phyloP scores from a whole-genome alignment of 2,797 vertebrate genomes.

The Danio albolineatus region DNA sequence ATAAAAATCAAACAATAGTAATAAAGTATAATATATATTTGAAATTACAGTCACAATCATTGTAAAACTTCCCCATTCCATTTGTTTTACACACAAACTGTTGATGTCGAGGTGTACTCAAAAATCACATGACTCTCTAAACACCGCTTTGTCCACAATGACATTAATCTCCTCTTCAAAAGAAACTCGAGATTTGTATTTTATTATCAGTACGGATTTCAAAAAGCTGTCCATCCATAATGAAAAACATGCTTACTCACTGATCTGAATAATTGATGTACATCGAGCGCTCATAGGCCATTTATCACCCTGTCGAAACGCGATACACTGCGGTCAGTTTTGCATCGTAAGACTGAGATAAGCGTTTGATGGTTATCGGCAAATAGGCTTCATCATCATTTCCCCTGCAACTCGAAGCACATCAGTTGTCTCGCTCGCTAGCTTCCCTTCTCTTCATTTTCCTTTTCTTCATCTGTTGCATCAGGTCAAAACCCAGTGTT shows the following conservation, averaged over 20 bases:
- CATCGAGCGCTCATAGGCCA: background rate
- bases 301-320: slow-evolving; percentile 27
- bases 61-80: background rate
- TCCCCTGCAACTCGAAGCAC: slow-evolving; percentile 23
- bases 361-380: slow-evolving; percentile 26
- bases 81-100: background rate
- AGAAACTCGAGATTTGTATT: background rate
- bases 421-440: slow-evolving; percentile 1
- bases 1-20: too few relatives aligned
- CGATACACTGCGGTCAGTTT: slow-evolving; percentile 31
- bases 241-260: background rate
- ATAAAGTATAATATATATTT: too few relatives aligned
- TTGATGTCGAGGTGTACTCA: background rate
- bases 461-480: background rate
- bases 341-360: slow-evolving; percentile 26
- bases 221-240: background rate
- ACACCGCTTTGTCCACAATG: background rate
- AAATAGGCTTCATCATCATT: slow-evolving; percentile 27
- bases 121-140: background rate
- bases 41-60: too few relatives aligned
- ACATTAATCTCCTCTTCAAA: background rate
- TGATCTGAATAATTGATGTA: slow-evolving; percentile 39
- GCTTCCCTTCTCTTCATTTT: background rate
- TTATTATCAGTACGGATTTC: background rate
- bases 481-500: slow-evolving; percentile 9